A percentile compares a stretch with the other conserved stretches of the same genome.
These are phyloP conservation scores for Byasa hedistus DNA, from an alignment of 2,888 invertebrate genomes.

Conservation along the genomic window DNA sequence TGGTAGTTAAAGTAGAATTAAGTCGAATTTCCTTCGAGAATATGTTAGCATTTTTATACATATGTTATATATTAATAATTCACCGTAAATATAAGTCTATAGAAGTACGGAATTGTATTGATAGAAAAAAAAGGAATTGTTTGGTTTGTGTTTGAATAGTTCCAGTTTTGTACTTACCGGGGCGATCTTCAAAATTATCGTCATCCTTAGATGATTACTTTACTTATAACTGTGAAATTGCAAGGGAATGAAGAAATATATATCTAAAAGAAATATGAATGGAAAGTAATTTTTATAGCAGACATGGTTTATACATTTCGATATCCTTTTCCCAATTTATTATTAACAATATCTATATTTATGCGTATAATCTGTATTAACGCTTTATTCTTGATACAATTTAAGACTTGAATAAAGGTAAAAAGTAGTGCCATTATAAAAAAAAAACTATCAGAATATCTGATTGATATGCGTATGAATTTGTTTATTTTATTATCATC, in stretches of 20 bases:
- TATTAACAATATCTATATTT: background rate
- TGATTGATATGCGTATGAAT: background rate
- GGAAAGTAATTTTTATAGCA: background rate
- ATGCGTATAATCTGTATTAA: background rate
- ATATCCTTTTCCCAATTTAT: background rate
- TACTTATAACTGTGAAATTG: constrained; percentile 16
- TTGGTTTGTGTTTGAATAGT: background rate
- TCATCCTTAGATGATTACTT: background rate
- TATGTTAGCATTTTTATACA: constrained; percentile 20
- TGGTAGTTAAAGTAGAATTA: constrained; percentile 6
- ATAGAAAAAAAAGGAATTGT: background rate
- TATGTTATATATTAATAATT: background rate
- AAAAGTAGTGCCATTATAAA: background rate
- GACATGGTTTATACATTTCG: background rate
- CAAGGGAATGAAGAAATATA: constrained; percentile 15
- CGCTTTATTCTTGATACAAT: background rate
- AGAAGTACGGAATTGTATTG: constrained; percentile 4
- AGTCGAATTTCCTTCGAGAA: constrained; percentile 5
- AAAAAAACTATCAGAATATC: background rate
- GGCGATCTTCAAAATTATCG: background rate
- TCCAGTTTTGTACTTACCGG: background rate
- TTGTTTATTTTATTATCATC: background rate
- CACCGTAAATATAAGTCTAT: background rate
- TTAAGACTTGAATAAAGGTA: background rate
- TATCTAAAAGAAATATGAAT: background rate